A percentile compares a stretch with the other conserved stretches of the same genome.
These are phyloP conservation scores for Florisuga fusca DNA, from an alignment of 2,797 vertebrate species.

Conservation along the genomic window DNA sequence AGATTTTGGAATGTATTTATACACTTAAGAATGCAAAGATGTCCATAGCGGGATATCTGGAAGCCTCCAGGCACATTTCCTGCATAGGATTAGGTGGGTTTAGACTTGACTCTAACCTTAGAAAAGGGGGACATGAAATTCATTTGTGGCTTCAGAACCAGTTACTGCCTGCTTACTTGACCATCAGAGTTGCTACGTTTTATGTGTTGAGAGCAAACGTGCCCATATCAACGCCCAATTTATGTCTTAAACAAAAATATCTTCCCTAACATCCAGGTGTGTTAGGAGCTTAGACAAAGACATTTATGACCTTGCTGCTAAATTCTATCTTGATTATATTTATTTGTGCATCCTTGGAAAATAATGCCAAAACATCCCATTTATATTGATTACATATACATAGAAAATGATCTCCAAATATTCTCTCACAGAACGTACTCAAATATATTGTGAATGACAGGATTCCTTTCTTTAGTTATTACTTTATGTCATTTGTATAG, in stretches of 20 bases:
- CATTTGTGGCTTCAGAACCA: not conserved
- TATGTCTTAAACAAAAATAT: not conserved
- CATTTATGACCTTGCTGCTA: not conserved
- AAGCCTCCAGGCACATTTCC: not conserved
- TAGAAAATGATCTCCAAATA: not conserved
- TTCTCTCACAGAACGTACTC: not conserved
- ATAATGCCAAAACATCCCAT: not conserved
- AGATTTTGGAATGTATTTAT: not conserved
- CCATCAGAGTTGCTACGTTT: not conserved
- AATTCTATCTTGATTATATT: not conserved
- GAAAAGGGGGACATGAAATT: not conserved
- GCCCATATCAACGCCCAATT: not conserved
- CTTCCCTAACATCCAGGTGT: not conserved
- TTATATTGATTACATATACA: not conserved
- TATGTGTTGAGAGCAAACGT: not conserved
- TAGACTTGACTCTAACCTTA: not conserved
- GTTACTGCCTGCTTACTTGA: not conserved
- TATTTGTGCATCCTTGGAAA: not conserved
- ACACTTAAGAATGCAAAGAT: not conserved
- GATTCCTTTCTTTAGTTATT: not conserved
- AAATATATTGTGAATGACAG: not conserved
- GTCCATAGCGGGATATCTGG: not conserved
- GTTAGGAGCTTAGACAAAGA: not conserved
- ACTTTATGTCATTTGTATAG: not conserved
- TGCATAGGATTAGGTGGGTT: not conserved